Evolutionary conservation across 1,140 invertebrate genomes (phyloP), one percentile per base, ranked within the genome.

Genomic region (Bacillus rossius): DNA sequence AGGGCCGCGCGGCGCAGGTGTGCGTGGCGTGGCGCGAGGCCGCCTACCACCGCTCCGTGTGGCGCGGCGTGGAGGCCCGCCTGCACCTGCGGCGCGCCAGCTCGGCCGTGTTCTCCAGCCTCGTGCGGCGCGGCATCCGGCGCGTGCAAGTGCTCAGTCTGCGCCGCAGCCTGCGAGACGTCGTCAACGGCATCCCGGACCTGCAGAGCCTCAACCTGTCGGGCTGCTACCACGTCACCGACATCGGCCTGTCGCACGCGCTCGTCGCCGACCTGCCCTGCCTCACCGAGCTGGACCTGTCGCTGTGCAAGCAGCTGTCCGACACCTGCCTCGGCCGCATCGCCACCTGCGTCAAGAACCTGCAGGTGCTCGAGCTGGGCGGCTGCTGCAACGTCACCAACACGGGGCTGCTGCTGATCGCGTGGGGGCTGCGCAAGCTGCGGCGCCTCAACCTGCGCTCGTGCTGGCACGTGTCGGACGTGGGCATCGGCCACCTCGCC

Each of bases 291-390:
- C 78, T 97, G 34, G 91, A 97, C 71, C 78, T 98, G 10, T 94
- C 91, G 3, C 77, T 97, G 45, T 98, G 95, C 77, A 98, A 98
- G 74, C 93, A 96, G 76, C 86, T 97, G 17, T 93, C 91, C 0
- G 94, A 97, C 73, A 84, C 83, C 1, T 88, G 89, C 23, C 77
- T 96, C 3, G 84, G 84, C 8, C 79, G 85, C 64, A 94, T 96
- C 69, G 88, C 91, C 2, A 86, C 92, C 67, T 85, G 84, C 66
- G 73, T 95, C n/a, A 87, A 87, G 72, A 94, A 94, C 71, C 77
- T 97, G 14, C 89, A 95, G 70, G 84, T 84, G 1, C 76, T 97
- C 16, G 91, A 96, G 65, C 74, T 97, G 17, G 92, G 92, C 14
- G 94, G 95, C 0, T 97, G 94, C 72, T 86, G 85, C 64, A 91